phyloP scores from a whole-genome alignment of 92 coral and sea anemone genomes.

The Parazoanthus atlanticus region DNA sequence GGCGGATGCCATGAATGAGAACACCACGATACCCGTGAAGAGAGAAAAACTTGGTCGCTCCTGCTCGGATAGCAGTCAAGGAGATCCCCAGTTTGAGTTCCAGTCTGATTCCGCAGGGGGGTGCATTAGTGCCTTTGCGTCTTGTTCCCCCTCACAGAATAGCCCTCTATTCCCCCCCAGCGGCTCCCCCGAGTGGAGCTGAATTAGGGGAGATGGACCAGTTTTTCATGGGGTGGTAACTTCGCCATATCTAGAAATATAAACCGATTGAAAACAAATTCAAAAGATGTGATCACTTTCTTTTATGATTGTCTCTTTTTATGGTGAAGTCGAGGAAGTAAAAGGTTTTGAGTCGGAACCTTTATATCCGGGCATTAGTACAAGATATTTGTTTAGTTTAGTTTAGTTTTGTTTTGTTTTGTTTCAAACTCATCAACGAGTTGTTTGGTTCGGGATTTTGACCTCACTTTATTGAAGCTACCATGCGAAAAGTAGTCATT shows the following conservation, averaged over 20 bases:
- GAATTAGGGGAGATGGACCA: background rate
- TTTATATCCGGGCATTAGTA: background rate
- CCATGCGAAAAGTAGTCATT: background rate
- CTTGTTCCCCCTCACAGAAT: constrained; percentile 72
- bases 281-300: background rate
- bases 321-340: background rate
- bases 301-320: background rate
- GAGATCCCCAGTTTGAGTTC: constrained; percentile 78
- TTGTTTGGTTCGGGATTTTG: constrained; percentile 7
- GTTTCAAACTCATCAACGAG: background rate
- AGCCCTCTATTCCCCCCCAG: constrained; percentile 83
- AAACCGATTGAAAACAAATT: background rate
- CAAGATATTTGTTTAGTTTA: background rate
- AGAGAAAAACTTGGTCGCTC: constrained; percentile 62
- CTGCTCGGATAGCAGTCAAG: constrained; percentile 67
- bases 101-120: constrained; percentile 83
- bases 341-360: background rate
- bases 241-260: background rate
- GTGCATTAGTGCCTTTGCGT: constrained; percentile 85
- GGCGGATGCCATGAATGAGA: constrained; percentile 97
- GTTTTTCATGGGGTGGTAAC: background rate
- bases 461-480: background rate
- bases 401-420: background rate
- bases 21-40: constrained; percentile 77
- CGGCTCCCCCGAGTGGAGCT: constrained; percentile 81